Evolutionary conservation across 2,113 vertebrate genomes (phyloP).

Genomic region (Marmota flaviventris): DNA sequence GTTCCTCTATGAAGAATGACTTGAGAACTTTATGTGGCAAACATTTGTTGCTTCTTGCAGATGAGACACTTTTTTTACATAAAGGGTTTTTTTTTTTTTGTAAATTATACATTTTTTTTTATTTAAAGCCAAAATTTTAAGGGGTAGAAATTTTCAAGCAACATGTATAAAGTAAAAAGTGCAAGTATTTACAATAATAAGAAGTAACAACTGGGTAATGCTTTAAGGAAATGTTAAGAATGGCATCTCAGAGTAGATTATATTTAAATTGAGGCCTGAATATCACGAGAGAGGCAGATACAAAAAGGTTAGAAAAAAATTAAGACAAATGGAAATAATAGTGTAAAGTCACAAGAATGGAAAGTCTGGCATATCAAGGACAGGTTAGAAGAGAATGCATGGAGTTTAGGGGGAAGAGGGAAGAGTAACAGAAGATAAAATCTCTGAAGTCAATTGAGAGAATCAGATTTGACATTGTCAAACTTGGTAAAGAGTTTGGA

Average conservation of each 20-base stretch:
- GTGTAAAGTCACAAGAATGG: background rate
- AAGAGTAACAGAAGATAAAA: background rate
- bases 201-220: background rate
- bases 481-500: background rate
- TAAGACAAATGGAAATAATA: background rate
- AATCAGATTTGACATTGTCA: background rate
- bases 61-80: background rate
- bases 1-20: background rate
- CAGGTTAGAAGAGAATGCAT: background rate
- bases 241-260: background rate
- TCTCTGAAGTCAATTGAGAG: background rate
- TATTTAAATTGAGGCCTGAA: background rate
- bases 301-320: background rate
- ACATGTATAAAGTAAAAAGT: background rate
- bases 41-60: background rate
- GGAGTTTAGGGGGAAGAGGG: background rate
- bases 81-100: background rate
- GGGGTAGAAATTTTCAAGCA: background rate
- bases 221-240: background rate
- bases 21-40: background rate
- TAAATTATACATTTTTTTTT: background rate
- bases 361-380: background rate
- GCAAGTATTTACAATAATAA: background rate
- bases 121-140: background rate
- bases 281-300: background rate